Conservation (phyloP, 2,797 vertebrate genomes). For the Tenualosa ilisha region DNA sequence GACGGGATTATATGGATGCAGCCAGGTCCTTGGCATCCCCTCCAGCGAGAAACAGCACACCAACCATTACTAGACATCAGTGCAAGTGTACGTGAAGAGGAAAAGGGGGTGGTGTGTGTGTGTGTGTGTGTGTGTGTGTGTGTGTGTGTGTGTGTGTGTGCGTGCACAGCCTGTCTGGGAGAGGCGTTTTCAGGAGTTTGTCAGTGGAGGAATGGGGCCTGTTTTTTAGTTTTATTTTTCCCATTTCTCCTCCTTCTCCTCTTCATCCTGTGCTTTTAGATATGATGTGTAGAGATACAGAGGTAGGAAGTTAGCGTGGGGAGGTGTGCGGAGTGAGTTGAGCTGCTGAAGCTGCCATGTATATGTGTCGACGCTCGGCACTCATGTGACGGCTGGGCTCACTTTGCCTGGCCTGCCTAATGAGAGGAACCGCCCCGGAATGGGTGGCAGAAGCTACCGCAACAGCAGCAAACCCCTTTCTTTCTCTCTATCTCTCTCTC, state of each 20-base stretch:
- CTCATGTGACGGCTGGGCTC: constrained; percentile 30
- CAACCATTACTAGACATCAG: constrained; percentile 41
- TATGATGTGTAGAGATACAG: not conserved
- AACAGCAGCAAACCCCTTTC: not conserved
- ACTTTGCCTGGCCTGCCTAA: constrained; percentile 43
- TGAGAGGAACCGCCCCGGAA: constrained; percentile 44
- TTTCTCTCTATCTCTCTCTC: not conserved
- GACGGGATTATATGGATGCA: constrained; percentile 23
- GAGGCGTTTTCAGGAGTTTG: constrained; percentile 40
- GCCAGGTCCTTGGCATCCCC: constrained; percentile 17
- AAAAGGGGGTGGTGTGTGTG: not conserved
- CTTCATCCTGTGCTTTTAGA: not conserved
- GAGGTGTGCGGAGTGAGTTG: not conserved
- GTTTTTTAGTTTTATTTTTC: not conserved
- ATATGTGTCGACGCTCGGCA: constrained; percentile 17
- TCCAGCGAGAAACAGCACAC: constrained; percentile 28
- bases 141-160: constrained; percentile 6
- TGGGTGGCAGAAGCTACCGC: constrained; percentile 45
- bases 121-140: constrained; percentile 12
- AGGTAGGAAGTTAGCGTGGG: not conserved
- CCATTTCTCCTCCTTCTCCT: not conserved
- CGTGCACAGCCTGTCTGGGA: constrained; percentile 39
- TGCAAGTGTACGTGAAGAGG: constrained; percentile 27
- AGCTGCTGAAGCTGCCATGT: constrained; percentile 31
- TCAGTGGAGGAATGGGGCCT: constrained; percentile 31